These are phyloP conservation scores for Tragulus kanchil DNA, from an alignment of 2,113 vertebrate genomes.

Conservation along the genomic window DNA sequence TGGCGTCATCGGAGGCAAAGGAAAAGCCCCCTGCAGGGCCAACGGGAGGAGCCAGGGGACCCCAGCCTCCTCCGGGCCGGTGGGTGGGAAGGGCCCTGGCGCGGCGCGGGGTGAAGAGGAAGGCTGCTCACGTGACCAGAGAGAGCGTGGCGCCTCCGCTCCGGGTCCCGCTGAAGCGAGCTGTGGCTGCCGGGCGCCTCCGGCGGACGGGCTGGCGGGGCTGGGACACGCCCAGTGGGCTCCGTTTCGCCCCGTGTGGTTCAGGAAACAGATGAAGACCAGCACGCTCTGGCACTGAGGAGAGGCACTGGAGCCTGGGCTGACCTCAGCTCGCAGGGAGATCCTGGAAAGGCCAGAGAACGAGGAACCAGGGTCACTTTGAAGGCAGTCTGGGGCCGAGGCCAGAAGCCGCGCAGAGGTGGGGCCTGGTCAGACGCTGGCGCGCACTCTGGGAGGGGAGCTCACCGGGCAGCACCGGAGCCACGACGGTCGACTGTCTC, in stretches of 20 bases:
- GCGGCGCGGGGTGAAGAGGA: too few relatives aligned
- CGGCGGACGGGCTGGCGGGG: fast-evolving
- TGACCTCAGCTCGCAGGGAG: neutral
- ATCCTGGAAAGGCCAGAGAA: neutral
- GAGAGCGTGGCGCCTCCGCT: fast-evolving
- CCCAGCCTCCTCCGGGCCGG: neutral
- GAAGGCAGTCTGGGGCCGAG: neutral
- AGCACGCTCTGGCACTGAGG: fast-evolving
- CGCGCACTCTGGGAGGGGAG: fast-evolving
- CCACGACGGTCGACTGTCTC: fast-evolving
- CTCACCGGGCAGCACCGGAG: fast-evolving
- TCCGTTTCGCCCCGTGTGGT: neutral
- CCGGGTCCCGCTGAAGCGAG: fast-evolving
- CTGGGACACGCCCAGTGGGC: neutral
- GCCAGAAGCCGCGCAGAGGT: neutral
- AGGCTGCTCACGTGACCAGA: fast-evolving
- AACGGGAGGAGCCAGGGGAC: neutral
- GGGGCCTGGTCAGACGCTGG: fast-evolving
- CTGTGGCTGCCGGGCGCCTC: neutral
- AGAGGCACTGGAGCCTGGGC: neutral
- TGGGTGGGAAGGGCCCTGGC: neutral
- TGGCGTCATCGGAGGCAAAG: neutral
- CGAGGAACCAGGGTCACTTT: fast-evolving
- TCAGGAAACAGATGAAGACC: fast-evolving
- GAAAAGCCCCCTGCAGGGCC: too few relatives aligned